Evolutionary conservation across 2,888 invertebrate genomes (phyloP).

Genomic region (Phytoseiulus persimilis): DNA sequence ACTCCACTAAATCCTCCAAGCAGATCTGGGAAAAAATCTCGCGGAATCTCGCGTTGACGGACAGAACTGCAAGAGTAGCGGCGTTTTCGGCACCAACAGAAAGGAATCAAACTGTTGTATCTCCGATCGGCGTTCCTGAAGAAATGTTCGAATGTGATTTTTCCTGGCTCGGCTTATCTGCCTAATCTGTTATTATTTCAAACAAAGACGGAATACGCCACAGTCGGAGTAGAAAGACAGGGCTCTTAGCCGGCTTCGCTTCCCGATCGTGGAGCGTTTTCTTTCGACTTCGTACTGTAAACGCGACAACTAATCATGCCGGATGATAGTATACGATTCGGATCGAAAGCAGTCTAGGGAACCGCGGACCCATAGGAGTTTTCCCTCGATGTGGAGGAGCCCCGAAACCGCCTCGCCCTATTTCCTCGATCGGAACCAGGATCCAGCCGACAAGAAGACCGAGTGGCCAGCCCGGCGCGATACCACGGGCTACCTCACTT

Average conservation of each 20-base stretch:
- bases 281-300: neutral
- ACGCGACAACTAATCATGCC: no score
- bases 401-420: no score
- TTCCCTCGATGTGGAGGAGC: no score
- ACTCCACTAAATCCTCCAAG: neutral
- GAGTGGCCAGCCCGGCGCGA: no score
- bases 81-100: neutral
- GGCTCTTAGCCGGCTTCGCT: neutral
- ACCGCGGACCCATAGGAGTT: no score
- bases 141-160: neutral
- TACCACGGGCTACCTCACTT: no score
- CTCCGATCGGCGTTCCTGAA: neutral
- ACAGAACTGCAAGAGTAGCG: neutral
- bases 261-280: neutral
- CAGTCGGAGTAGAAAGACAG: neutral
- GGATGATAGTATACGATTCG: no score
- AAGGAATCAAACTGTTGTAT: neutral
- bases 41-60: neutral
- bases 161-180: neutral
- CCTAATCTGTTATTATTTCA: neutral
- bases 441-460: no score
- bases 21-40: neutral
- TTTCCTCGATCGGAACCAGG: no score
- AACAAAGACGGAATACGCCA: neutral
- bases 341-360: no score